Percentiles rank a stretch among this genome's conserved stretches.
phyloP scores from a whole-genome alignment of 2,888 invertebrate genomes.

The Drosophila mimetica region DNA sequence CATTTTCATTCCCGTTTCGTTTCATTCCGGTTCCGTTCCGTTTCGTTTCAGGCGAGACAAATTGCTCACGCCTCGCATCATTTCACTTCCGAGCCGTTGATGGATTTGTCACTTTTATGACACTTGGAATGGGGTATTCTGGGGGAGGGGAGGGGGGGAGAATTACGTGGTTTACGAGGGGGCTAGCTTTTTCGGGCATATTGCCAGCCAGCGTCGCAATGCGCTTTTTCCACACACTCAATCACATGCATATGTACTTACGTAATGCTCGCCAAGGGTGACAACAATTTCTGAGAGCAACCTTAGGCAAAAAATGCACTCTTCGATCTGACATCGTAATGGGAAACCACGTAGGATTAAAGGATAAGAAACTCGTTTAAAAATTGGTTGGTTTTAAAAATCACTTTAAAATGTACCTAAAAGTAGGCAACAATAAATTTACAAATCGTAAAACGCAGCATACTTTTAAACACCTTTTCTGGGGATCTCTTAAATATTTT shows the following conservation, averaged over 20 bases:
- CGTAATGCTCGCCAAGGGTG: background rate
- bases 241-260: background rate
- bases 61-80: conserved; percentile 67
- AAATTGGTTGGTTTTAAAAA: no score
- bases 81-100: conserved; percentile 64
- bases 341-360: no score
- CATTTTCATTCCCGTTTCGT: conserved; percentile 2
- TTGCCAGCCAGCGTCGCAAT: conserved; percentile 23
- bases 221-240: conserved; percentile 18
- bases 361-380: no score
- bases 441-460: no score
- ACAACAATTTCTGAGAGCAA: conserved; percentile 2
- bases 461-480: no score
- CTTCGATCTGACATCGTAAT: conserved; percentile 14
- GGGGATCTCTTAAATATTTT: no score
- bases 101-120: conserved; percentile 73
- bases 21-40: conserved; percentile 17
- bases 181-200: conserved; percentile 8
- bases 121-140: conserved; percentile 28
- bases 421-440: no score
- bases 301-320: conserved; percentile 17
- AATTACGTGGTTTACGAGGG: no score
- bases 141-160: background rate
- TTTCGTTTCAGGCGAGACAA: conserved; percentile 60
- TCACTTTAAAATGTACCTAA: no score